Percentiles rank a stretch among this genome's conserved stretches.
phyloP scores from a whole-genome alignment of 2,888 invertebrate species.

The Brachyopa scutellaris region DNA sequence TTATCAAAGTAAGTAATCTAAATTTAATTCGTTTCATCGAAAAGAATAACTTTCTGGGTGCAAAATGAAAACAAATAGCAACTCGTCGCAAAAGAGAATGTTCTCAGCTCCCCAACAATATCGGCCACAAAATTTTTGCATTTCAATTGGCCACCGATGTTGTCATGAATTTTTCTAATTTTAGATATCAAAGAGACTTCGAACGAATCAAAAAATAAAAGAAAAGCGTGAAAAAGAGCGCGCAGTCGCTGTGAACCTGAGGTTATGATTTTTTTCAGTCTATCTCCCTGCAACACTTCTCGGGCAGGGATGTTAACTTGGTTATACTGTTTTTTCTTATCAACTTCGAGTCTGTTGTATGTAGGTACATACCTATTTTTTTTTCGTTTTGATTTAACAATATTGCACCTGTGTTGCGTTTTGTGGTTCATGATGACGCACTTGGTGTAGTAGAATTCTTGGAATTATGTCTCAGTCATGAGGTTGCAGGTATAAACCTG shows the following conservation, averaged over 20 bases:
- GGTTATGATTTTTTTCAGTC: constrained; percentile 29
- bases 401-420: constrained; percentile 18
- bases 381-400: neutral
- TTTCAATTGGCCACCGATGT: constrained; percentile 75
- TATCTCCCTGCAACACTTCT: too few species aligned
- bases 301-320: constrained; percentile 34
- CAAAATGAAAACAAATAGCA: constrained; percentile 67
- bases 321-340: neutral
- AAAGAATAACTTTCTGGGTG: constrained; percentile 16
- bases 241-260: constrained; percentile 48
- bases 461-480: neutral
- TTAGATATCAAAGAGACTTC: constrained; percentile 59
- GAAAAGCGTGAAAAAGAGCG: constrained; percentile 59
- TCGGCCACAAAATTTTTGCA: constrained; percentile 46
- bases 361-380: neutral
- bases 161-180: constrained; percentile 74
- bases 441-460: neutral
- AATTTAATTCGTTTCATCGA: neutral
- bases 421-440: neutral
- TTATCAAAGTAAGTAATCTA: constrained; percentile 55
- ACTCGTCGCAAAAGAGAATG: constrained; percentile 40
- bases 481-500: neutral
- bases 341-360: neutral
- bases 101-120: constrained; percentile 15
- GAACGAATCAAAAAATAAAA: constrained; percentile 1